Evolutionary conservation across 2,113 vertebrate genomes (phyloP).

Genomic region (Trogon melanurus): DNA sequence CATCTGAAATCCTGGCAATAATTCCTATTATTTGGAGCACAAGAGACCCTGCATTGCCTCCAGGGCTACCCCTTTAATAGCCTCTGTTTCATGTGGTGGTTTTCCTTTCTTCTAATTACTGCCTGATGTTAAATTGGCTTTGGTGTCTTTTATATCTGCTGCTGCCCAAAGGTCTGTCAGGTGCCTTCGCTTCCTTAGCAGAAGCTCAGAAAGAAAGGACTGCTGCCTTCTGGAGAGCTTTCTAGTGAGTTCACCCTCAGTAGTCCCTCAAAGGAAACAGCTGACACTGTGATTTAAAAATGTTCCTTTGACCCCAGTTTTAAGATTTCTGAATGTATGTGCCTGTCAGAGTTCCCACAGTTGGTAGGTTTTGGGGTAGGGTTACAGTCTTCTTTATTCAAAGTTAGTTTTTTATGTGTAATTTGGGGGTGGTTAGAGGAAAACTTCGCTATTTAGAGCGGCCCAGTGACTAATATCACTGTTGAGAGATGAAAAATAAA

Average conservation of each 20-base stretch:
- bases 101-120: neutral
- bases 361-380: neutral
- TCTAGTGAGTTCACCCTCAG: neutral
- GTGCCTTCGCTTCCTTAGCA: neutral
- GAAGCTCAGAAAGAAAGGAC: neutral
- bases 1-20: neutral
- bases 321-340: neutral
- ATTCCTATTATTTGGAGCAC: neutral
- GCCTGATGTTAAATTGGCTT: neutral
- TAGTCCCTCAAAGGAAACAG: neutral
- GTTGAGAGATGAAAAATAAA: neutral
- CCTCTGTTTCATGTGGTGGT: neutral
- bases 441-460: neutral
- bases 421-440: neutral
- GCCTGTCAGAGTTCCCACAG: neutral
- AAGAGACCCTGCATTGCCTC: neutral
- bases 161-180: neutral
- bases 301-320: neutral
- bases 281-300: neutral
- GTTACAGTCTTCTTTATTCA: neutral
- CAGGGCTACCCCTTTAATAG: neutral
- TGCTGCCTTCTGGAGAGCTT: neutral
- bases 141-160: neutral
- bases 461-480: neutral
- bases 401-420: neutral